A percentile compares a stretch with the other conserved stretches of the same genome.
phyloP scores from a whole-genome alignment of 1,140 invertebrate genomes.

The Macrocentrus cingulum region DNA sequence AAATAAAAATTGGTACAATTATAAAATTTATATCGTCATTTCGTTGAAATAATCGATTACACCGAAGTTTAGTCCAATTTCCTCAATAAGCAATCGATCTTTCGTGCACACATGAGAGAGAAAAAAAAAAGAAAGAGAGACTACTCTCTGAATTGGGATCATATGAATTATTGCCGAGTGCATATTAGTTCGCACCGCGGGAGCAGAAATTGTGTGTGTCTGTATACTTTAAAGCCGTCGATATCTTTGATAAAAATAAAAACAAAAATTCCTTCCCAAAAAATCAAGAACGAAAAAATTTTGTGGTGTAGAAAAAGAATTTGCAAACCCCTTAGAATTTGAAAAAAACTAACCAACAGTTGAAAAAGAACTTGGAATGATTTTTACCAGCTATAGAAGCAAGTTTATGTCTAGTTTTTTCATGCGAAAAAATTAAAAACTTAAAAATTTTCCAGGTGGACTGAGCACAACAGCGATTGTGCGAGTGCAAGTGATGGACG shows the following conservation, averaged over 20 bases:
- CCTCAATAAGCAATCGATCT: neutral
- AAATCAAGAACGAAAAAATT: conserved; percentile 31
- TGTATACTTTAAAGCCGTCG: neutral
- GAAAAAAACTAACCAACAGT: too few species aligned
- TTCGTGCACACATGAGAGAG: too few species aligned
- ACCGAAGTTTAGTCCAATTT: neutral
- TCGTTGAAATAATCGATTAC: too few species aligned
- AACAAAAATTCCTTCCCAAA: too few species aligned
- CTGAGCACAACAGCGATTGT: conserved; percentile 90
- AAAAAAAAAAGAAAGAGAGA: too few species aligned
- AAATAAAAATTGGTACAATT: too few species aligned
- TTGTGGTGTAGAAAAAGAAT: neutral
- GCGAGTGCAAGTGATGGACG: conserved; percentile 86
- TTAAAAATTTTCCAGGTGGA: conserved; percentile 70
- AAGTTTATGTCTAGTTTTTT: too few species aligned
- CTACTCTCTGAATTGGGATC: conserved; percentile 37
- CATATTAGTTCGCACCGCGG: conserved; percentile 33
- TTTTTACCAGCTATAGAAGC: too few species aligned
- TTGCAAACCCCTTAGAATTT: too few species aligned
- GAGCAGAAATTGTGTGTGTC: conserved; percentile 30
- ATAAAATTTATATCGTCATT: too few species aligned
- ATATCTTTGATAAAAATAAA: neutral
- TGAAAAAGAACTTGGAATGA: too few species aligned
- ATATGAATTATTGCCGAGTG: conserved; percentile 43
- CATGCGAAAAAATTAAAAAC: neutral